Conservation (phyloP, 2,797 vertebrate species). For the Tenualosa ilisha region DNA sequence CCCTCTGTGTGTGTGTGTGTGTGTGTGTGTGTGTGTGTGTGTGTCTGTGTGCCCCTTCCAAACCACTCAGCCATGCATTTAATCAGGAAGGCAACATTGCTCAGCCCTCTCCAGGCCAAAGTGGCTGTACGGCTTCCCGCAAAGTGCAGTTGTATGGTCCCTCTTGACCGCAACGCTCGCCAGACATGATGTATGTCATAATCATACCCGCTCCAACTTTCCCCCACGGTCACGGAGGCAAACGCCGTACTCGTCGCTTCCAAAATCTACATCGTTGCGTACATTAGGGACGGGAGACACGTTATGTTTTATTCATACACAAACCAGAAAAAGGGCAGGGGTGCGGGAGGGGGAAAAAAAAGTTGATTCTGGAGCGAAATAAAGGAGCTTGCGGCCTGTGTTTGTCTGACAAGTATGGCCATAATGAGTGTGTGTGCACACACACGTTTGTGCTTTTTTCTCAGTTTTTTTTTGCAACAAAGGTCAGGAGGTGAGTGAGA, state of each 20-base stretch:
- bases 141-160: neutral
- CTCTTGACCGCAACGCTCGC: neutral
- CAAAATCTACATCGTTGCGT: slow-evolving; percentile 30
- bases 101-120: too few relatives aligned
- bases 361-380: slow-evolving; percentile 40
- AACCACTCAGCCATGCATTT: neutral
- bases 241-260: slow-evolving; percentile 6
- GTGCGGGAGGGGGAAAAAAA: neutral
- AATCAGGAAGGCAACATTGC: neutral
- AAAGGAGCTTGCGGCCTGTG: neutral
- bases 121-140: neutral
- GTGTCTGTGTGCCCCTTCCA: neutral
- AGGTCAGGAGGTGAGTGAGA: neutral
- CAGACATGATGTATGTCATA: slow-evolving; percentile 46
- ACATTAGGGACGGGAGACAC: slow-evolving; percentile 27
- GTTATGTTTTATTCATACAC: slow-evolving; percentile 51
- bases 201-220: slow-evolving; percentile 40
- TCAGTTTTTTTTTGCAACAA: neutral
- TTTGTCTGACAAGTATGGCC: slow-evolving; percentile 23
- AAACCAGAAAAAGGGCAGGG: neutral
- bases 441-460: neutral
- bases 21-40: neutral
- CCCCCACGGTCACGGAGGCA: slow-evolving; percentile 1
- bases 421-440: neutral
- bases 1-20: neutral